Percentiles rank a stretch among this genome's conserved stretches.
These are phyloP conservation scores for Bufo gargarizans DNA, from an alignment of 2,113 vertebrate genomes.

Conservation along the genomic window DNA sequence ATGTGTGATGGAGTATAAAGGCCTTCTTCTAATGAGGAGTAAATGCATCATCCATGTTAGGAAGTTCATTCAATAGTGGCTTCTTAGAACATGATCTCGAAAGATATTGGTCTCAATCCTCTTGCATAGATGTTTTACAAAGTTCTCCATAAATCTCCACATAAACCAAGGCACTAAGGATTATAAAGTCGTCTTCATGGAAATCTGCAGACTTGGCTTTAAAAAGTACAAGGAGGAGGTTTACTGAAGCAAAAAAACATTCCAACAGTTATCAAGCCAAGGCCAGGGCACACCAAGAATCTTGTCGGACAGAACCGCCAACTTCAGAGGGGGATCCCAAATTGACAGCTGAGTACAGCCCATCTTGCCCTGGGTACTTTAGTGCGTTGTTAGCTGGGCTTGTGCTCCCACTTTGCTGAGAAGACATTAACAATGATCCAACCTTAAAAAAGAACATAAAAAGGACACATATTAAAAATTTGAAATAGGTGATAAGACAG, in stretches of 20 bases:
- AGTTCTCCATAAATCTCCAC: conserved; percentile 61
- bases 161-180: conserved; percentile 72
- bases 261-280: conserved; percentile 80
- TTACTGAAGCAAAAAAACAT: neutral
- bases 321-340: conserved; percentile 86
- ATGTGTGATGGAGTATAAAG: conserved; percentile 23
- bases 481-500: neutral
- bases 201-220: neutral
- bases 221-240: conserved; percentile 55
- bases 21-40: conserved; percentile 47
- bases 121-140: conserved; percentile 69
- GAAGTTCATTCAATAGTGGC: conserved; percentile 29
- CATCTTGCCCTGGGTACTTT: conserved; percentile 90
- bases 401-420: conserved; percentile 76
- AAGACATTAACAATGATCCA: conserved; percentile 83
- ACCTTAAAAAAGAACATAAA: conserved; percentile 70
- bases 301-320: conserved; percentile 84
- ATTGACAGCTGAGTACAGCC: conserved; percentile 87
- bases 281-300: conserved; percentile 93
- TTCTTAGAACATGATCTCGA: neutral
- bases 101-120: conserved; percentile 63
- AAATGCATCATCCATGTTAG: conserved; percentile 15
- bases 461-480: conserved; percentile 13
- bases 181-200: conserved; percentile 36
- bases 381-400: conserved; percentile 79